phyloP scores from a whole-genome alignment of 2,113 vertebrate genomes.

The Phyllostomus discolor region DNA sequence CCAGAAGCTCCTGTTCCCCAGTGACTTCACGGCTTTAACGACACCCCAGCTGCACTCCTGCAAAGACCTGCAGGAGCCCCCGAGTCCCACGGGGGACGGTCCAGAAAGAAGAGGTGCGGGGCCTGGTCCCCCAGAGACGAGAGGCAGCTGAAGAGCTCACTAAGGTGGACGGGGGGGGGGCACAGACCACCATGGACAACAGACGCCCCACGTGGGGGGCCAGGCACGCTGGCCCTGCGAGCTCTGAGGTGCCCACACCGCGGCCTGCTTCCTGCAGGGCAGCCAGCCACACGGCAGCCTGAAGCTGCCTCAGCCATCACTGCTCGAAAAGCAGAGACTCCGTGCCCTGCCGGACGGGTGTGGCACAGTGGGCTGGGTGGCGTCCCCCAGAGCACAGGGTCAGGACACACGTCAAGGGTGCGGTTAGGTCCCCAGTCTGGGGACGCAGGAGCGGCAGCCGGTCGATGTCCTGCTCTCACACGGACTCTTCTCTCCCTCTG shows the following conservation, averaged over 20 bases:
- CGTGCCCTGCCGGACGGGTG: no score
- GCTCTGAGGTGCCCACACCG: no score
- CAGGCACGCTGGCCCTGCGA: neutral
- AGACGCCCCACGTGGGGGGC: neutral
- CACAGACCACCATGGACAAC: neutral
- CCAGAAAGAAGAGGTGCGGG: neutral
- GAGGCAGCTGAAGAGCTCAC: neutral
- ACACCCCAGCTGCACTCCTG: neutral
- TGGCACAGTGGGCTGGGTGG: no score
- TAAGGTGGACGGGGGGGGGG: neutral
- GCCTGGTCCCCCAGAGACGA: neutral
- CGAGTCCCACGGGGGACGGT: neutral
- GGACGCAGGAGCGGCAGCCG: no score
- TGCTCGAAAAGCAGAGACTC: neutral
- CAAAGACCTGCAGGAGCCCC: neutral
- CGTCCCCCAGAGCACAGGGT: no score
- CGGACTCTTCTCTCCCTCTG: no score
- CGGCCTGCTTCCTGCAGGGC: neutral
- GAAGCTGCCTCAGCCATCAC: no score
- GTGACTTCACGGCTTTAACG: neutral
- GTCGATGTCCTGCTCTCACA: no score
- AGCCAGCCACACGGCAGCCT: neutral
- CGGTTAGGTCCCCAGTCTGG: no score
- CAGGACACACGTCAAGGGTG: no score
- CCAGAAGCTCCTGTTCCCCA: neutral